Evolutionary conservation across 1,140 invertebrate genomes (phyloP), one percentile per base, ranked within the genome.

Genomic region (Gonatopus flavifemur): DNA sequence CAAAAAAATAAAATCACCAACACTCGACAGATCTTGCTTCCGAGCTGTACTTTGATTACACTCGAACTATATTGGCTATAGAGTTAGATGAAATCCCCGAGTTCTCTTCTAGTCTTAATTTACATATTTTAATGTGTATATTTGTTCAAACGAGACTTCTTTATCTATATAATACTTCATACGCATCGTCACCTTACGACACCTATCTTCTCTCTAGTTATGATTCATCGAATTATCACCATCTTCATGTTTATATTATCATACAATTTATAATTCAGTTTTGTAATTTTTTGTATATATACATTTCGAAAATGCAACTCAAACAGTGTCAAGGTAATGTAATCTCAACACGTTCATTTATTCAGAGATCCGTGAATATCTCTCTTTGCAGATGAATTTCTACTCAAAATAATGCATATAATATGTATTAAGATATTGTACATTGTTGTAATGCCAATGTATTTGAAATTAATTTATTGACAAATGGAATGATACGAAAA

Each of bases 201-300:
- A n/a, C n/a, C n/a, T n/a, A n/a, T n/a, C n/a, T n/a, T n/a, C n/a
- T n/a, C n/a, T n/a, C n/a, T n/a, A n/a, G n/a, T n/a, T n/a, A 33
- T 44, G 37, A 52, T 49, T 50, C 49, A 57, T 37, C 41, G 50
- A 62, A 46, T 53, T 30, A 31, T 13, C 49, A 57, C 33, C 24
- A 40, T 55, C 37, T 57, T 61, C 39, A 49, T 53, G 59, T 50
- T 49, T 54, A 50, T 64, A 64, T 47, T 53, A 36, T 46, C 39
- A 48, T 32, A 47, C 35, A 28, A 41, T 49, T 50, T 46, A 31
- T 53, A 49, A 35, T 64, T 65, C 55, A 39, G 55, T 55, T 55
- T 52, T 64, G 59, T 62, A 58, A 59, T 57, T 62, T 59, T 64
- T 64, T 64, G 63, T 65, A 65, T 56, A 64, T 65, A 65, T 63